phyloP scores from a whole-genome alignment of 30 jellyfish, hydroid and myxozoan genomes.

The Aurelia coerulea region DNA sequence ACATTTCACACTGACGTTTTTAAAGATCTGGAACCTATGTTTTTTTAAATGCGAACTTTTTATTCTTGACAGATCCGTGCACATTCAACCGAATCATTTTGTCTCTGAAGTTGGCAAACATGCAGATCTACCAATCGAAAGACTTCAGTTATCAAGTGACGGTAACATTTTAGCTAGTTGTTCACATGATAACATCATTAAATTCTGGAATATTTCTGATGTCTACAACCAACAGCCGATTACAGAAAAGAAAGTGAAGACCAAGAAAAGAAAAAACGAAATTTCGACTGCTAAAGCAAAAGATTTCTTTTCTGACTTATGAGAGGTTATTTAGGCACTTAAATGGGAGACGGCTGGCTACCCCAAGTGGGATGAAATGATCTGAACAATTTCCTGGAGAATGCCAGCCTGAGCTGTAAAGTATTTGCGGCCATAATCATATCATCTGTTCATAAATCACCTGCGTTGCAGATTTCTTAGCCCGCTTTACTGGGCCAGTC shows the following conservation, averaged over 20 bases:
- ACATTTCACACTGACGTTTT: no score
- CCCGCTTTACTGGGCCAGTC: no score
- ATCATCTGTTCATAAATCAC: no score
- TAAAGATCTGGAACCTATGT: no score
- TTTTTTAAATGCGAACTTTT: no score
- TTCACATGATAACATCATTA: constrained; percentile 68
- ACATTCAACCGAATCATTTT: constrained; percentile 82
- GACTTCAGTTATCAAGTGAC: constrained; percentile 61
- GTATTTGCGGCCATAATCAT: no score
- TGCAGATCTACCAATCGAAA: constrained; percentile 78
- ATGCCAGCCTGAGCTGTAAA: no score
- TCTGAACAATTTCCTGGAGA: no score
- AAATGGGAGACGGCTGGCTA: neutral
- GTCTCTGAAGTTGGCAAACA: constrained; percentile 79
- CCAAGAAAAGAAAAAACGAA: constrained; percentile 63
- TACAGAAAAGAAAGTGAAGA: constrained; percentile 43
- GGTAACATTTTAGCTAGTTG: constrained; percentile 71
- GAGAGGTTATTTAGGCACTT: neutral
- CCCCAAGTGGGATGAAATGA: neutral
- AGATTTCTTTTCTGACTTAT: constrained; percentile 78
- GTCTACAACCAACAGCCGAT: constrained; percentile 46
- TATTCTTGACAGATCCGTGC: constrained; percentile 52
- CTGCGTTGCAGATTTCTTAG: no score
- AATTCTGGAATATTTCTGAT: constrained; percentile 76
- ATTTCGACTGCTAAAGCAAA: constrained; percentile 1